Base-by-base conservation (phyloP, 2,113 vertebrate species). In the Triplophysa dalaica region DNA sequence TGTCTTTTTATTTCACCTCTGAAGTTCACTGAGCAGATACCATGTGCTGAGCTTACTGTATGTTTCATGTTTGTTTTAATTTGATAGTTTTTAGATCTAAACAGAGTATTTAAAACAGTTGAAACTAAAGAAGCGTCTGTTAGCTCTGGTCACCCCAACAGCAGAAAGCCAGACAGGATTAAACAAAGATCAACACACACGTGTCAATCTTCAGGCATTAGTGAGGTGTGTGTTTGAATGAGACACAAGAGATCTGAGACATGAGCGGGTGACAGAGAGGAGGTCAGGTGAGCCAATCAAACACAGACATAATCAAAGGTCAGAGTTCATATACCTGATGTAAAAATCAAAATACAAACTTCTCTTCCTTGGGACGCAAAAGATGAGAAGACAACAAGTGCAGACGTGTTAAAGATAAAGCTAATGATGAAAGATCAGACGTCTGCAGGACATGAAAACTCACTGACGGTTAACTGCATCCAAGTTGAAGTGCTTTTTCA, bases 321-420 rank as follows among this genome's bases (percentile, higher is more conserved):
- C 83, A 83, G 81, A 85, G 80, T 26, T 90, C 85, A 93, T 91
- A 93, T 95, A 95, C 94, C 94, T 95, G 93, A 95, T 95, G 91
- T 96, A 95, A 94, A 95, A 95, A 95, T 96, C 95, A 94, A 96
- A 96, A 94, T 96, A 95, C 90, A 96, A 94, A 91, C 94, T 96
- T 91, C 94, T 94, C 93, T 94, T 96, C 94, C 94, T 95, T 94
- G 95, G 92, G 91, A 91, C 94, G 94, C 94, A 93, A 93, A 91
- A 92, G 93, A 92, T 92, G 88, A 87, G 92, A 89, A 90, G 90
- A 87, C 79, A 89, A 90, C 85, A 86, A 88, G 88, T 88, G 87
- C 85, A 79, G 84, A 87, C 88, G 83, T 60, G 84, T 92, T 91
- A 90, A 13, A 24, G 9, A 43, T 43, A 43, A 41, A 12, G 4